These are phyloP conservation scores for Ptychadena robeensis DNA, from an alignment of 2,797 vertebrate genomes.

Conservation along the genomic window DNA sequence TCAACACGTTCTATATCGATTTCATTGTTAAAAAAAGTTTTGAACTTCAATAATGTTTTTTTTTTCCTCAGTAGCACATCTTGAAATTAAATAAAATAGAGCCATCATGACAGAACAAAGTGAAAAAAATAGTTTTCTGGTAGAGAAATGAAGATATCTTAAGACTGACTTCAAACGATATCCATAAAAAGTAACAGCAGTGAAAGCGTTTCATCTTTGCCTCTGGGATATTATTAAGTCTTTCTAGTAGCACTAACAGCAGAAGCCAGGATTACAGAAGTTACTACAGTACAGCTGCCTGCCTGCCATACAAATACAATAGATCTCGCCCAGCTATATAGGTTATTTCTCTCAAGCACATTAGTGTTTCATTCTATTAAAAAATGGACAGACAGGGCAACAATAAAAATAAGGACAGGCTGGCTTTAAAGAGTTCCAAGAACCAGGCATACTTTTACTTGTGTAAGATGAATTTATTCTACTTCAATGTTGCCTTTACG, in stretches of 20 bases:
- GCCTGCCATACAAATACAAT: slow-evolving; percentile 79
- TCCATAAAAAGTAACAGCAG: slow-evolving; percentile 90
- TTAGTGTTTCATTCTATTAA: slow-evolving; percentile 69
- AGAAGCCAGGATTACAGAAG: slow-evolving; percentile 85
- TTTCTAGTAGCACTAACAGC: slow-evolving; percentile 88
- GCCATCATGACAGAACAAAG: slow-evolving; percentile 75
- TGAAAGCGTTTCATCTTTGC: slow-evolving; percentile 95
- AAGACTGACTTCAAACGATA: slow-evolving; percentile 94
- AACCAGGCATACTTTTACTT: background rate
- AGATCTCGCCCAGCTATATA: slow-evolving; percentile 73
- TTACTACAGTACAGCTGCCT: slow-evolving; percentile 81
- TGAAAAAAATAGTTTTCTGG: slow-evolving; percentile 78
- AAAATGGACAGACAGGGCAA: slow-evolving; percentile 24
- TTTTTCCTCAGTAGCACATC: slow-evolving; percentile 70
- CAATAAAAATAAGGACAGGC: background rate
- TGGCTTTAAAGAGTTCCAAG: background rate
- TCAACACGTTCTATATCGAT: slow-evolving; percentile 19
- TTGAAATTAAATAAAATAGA: slow-evolving; percentile 77
- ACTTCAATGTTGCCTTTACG: no score
- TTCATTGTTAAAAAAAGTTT: slow-evolving; percentile 26
- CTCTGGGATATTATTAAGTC: slow-evolving; percentile 98
- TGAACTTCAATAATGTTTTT: slow-evolving; percentile 69
- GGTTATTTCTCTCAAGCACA: slow-evolving; percentile 72
- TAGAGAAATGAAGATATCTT: slow-evolving; percentile 98
- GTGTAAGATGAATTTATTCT: no score